Conservation (phyloP, 2,113 vertebrate genomes). For the Pangasianodon hypophthalmus region DNA sequence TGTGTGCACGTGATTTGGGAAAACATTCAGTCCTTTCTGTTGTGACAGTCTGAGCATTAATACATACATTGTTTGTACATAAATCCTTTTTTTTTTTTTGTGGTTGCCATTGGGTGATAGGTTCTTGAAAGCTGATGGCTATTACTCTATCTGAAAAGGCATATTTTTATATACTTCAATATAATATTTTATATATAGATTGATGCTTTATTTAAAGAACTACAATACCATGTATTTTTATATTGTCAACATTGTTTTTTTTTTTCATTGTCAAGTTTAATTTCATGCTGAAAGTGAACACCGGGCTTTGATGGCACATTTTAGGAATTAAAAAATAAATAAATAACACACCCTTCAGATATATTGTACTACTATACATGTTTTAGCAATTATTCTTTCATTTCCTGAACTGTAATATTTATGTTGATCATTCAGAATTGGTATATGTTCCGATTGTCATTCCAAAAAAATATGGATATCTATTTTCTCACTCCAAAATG, state of each 20-base stretch:
- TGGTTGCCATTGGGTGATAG: constrained; percentile 67
- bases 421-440: constrained; percentile 62
- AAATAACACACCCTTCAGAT: constrained; percentile 57
- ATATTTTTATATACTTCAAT: constrained; percentile 83
- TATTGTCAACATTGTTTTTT: constrained; percentile 72
- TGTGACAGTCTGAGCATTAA: constrained; percentile 63
- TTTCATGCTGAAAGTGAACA: constrained; percentile 68
- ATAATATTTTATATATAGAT: constrained; percentile 81
- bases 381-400: constrained; percentile 53
- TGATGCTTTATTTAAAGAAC: constrained; percentile 80
- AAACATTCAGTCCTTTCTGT: constrained; percentile 52
- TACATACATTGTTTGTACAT: constrained; percentile 66
- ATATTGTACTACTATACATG: constrained; percentile 71
- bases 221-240: constrained; percentile 81
- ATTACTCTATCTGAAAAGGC: constrained; percentile 76
- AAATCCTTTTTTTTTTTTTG: constrained; percentile 60
- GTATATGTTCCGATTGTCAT: constrained; percentile 52
- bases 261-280: constrained; percentile 73
- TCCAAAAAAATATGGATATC: not conserved
- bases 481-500: constrained; percentile 42
- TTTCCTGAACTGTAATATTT: constrained; percentile 61
- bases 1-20: constrained; percentile 61
- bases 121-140: constrained; percentile 72
- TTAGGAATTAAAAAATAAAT: constrained; percentile 30
- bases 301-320: constrained; percentile 63